A percentile compares a stretch with the other conserved stretches of the same genome.
Evolutionary conservation across 1,140 invertebrate genomes (phyloP).

Genomic region (Ceratina australensis): DNA sequence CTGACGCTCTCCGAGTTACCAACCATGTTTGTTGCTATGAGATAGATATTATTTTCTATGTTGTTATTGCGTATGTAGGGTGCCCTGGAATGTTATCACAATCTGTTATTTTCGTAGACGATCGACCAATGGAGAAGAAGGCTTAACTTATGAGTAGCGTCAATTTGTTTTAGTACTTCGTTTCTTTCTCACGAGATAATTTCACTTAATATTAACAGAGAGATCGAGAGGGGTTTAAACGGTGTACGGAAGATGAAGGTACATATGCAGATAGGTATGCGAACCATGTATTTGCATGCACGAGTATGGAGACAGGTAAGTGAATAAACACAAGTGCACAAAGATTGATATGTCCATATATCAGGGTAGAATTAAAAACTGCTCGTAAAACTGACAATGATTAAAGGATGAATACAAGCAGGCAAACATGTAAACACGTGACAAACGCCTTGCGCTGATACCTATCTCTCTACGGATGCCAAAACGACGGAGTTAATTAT

Average conservation of each 20-base stretch:
- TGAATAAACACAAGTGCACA: conserved; percentile 17
- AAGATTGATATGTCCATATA: conserved; percentile 20
- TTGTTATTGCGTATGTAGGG: conserved; percentile 36
- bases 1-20: conserved; percentile 40
- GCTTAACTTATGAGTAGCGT: too few relatives aligned
- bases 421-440: conserved; percentile 28
- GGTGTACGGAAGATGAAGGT: too few relatives aligned
- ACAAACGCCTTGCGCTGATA: conserved; percentile 37
- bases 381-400: conserved; percentile 66
- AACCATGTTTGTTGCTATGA: conserved; percentile 52
- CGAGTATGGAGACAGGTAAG: conserved; percentile 29
- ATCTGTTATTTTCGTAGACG: conserved; percentile 5
- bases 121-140: too few relatives aligned
- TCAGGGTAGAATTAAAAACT: conserved; percentile 63
- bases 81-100: conserved; percentile 25
- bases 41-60: conserved; percentile 56
- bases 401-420: conserved; percentile 48
- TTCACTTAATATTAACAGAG: too few relatives aligned
- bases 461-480: conserved; percentile 49
- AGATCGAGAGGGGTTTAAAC: too few relatives aligned
- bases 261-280: too few relatives aligned
- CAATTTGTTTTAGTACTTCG: too few relatives aligned
- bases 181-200: too few relatives aligned
- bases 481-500: conserved; percentile 51
- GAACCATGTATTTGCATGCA: conserved; percentile 21